These are phyloP conservation scores for Pelodiscus sinensis DNA, from an alignment of 2,113 vertebrate genomes.

Conservation along the genomic window DNA sequence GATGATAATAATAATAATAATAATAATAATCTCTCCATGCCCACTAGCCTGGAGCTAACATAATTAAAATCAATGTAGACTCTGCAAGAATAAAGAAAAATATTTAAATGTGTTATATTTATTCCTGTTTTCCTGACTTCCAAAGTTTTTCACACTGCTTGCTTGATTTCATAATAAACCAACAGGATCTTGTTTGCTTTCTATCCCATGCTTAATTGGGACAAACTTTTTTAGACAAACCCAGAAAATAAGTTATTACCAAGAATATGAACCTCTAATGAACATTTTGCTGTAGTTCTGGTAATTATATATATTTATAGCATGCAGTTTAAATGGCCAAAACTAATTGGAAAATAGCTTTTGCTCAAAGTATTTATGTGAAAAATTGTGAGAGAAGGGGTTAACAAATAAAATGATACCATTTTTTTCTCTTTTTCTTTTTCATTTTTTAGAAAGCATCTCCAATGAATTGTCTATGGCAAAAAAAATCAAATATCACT, in stretches of 20 bases:
- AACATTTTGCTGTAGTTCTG: not conserved
- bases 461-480: constrained; percentile 16
- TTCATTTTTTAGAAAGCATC: constrained; percentile 3
- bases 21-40: not conserved
- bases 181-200: constrained; percentile 25
- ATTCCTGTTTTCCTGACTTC: constrained; percentile 22
- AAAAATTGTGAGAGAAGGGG: constrained; percentile 39
- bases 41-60: constrained; percentile 49
- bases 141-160: not conserved
- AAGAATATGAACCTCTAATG: constrained; percentile 7
- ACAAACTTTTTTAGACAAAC: constrained; percentile 46
- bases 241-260: constrained; percentile 46
- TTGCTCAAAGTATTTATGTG: constrained; percentile 52
- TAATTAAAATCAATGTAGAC: constrained; percentile 67
- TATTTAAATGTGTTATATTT: constrained; percentile 43
- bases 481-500: constrained; percentile 4
- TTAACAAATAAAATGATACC: constrained; percentile 57
- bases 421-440: not conserved
- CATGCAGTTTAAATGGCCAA: constrained; percentile 41
- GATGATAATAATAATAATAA: not conserved
- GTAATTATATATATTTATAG: constrained; percentile 47
- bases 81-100: constrained; percentile 57
- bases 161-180: constrained; percentile 33
- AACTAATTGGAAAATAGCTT: constrained; percentile 56
- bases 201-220: constrained; percentile 45